Base-by-base conservation (phyloP, 2,888 invertebrate genomes). In the Eretmocerus hayati region DNA sequence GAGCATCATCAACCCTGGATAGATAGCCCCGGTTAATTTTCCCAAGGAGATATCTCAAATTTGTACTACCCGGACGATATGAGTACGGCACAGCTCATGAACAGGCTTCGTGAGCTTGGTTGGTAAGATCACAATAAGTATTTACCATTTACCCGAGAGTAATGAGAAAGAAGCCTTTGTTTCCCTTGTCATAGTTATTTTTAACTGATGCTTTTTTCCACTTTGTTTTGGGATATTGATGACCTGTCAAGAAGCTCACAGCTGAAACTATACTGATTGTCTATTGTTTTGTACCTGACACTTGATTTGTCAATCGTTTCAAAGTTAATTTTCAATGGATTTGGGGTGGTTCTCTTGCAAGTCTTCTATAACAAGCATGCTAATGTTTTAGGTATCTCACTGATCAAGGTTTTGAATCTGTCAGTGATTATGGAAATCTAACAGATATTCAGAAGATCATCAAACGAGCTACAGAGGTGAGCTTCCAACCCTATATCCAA, bases 391-490 rank as follows among this genome's bases (percentile, higher is more conserved):
- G 88, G 87, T 77, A 83, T 70, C 74, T 88, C 58, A 83, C 85
- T 55, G 78, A 81, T 56, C 82, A 84, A 64, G 88, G 87, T 57
- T 74, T 83, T 52, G 79, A 82, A 68, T 73, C 77, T 62, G 72
- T 86, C 58, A 81, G 78, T 56, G 81, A 83, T 72, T 79, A 80
- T 70, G 81, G 78, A 52, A 75, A 72, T 64, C 75, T 81, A 62
- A 74, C 75, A 53, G 85, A 88, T 72, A 69, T 78, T 59, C 77
- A 80, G 62, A 77, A 77, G 62, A 73, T 86, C 53, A 75, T 80
- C 52, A 78, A 80, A 62, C 79, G 77, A 67, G 84, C 85, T 50
- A 72, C 84, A 64, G 83, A 87, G 71, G 87, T 87, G 74, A 80
- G 84, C 79, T 26, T 11, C 11, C 26, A n/a, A n/a, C n/a, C n/a